Evolutionary conservation across 2,888 invertebrate species (phyloP).

Genomic region (Biston betularia): DNA sequence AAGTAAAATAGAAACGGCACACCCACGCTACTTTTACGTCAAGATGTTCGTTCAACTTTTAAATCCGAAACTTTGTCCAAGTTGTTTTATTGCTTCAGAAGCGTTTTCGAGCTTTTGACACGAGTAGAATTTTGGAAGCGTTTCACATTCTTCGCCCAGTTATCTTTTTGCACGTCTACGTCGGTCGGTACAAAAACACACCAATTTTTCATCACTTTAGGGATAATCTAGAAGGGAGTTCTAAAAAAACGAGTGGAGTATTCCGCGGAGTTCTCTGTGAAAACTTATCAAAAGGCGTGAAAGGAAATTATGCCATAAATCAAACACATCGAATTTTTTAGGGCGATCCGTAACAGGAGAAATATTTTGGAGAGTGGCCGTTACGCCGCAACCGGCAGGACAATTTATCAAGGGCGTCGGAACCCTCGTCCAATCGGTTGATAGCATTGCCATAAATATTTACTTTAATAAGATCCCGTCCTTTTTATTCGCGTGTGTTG

Average conservation of each 20-base stretch:
- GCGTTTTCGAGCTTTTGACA: slow-evolving; percentile 60
- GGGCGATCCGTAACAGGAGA: slow-evolving; percentile 72
- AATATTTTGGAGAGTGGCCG: slow-evolving; percentile 76
- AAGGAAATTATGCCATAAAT: slow-evolving; percentile 78
- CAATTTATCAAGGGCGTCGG: slow-evolving; percentile 82
- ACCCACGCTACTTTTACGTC: slow-evolving; percentile 71
- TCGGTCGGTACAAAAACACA: slow-evolving; percentile 39
- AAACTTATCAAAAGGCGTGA: slow-evolving; percentile 69
- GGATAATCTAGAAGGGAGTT: slow-evolving; percentile 39
- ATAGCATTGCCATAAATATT: slow-evolving; percentile 85
- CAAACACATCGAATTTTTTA: slow-evolving; percentile 73
- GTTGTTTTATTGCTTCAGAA: slow-evolving; percentile 61
- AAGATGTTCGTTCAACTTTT: slow-evolving; percentile 76
- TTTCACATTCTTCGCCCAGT: slow-evolving; percentile 38
- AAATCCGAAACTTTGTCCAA: slow-evolving; percentile 68
- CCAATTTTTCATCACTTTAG: slow-evolving; percentile 40
- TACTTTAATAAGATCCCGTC: slow-evolving; percentile 85
- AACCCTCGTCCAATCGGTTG: slow-evolving; percentile 84
- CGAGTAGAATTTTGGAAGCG: slow-evolving; percentile 54
- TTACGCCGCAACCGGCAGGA: slow-evolving; percentile 75
- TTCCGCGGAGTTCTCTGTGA: slow-evolving; percentile 52
- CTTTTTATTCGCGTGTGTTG: slow-evolving; percentile 79
- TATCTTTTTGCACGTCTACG: slow-evolving; percentile 44
- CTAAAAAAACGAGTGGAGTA: slow-evolving; percentile 52
- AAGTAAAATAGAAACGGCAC: slow-evolving; percentile 77